phyloP scores from a whole-genome alignment of 92 coral and sea anemone genomes.

The Porites lobata region DNA sequence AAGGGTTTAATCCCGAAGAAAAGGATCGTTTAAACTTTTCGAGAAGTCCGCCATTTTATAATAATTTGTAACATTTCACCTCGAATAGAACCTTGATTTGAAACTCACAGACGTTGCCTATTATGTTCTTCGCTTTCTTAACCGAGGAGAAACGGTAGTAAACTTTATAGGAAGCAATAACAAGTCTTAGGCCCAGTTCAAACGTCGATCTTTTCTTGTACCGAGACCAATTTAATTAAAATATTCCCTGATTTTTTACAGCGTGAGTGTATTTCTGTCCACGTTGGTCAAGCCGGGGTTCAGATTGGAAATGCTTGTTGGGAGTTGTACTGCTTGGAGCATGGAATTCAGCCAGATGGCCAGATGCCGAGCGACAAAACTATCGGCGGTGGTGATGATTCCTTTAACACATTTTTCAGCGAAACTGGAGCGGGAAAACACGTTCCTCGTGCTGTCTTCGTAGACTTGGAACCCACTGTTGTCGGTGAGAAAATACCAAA shows the following conservation, averaged over 20 bases:
- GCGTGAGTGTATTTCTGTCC: constrained; percentile 98
- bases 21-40: no score
- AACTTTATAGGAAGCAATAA: no score
- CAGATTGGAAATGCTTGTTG: constrained; percentile 97
- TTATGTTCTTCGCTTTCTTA: no score
- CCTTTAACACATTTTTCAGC: constrained; percentile 96
- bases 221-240: no score
- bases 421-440: constrained; percentile 97
- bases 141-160: no score
- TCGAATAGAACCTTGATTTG: no score
- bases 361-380: constrained; percentile 88
- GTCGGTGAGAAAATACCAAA: constrained; percentile 68
- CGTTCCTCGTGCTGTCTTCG: constrained; percentile 96
- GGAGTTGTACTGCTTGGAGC: constrained; percentile 98
- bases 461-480: constrained; percentile 95
- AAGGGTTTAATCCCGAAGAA: no score
- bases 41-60: no score
- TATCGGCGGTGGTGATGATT: constrained; percentile 89
- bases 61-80: no score
- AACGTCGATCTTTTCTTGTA: no score
- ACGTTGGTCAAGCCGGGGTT: constrained; percentile 96
- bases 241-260: neutral
- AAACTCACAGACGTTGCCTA: no score
- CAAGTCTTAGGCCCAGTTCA: no score
- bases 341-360: constrained; percentile 95